Evolutionary conservation across 2,797 vertebrate genomes (phyloP).

Genomic region (Neosalanx taihuensis): DNA sequence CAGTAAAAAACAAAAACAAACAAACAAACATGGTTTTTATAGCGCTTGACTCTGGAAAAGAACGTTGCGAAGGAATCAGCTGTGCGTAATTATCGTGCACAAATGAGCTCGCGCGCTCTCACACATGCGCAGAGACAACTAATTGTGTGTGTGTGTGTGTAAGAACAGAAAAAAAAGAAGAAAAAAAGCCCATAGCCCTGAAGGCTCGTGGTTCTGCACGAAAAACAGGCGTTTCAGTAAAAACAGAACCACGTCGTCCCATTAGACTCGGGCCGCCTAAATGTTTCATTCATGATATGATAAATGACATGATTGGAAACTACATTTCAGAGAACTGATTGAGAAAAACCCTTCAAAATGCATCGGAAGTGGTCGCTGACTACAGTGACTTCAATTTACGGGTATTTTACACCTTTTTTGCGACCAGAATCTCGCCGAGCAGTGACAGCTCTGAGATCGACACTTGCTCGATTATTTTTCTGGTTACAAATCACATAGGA

Average conservation of each 20-base stretch:
- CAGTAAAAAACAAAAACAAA: too few relatives aligned
- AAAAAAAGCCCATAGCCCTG: not conserved
- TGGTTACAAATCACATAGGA: too few relatives aligned
- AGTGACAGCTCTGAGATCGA: too few relatives aligned
- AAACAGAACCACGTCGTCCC: not conserved
- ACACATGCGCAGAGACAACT: not conserved
- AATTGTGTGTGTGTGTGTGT: not conserved
- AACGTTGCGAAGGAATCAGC: not conserved
- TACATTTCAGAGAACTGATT: conserved; percentile 22
- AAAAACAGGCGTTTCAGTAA: not conserved
- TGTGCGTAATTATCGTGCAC: not conserved
- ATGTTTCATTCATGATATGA: not conserved
- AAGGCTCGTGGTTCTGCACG: not conserved
- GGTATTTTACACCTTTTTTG: too few relatives aligned
- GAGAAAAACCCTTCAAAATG: too few relatives aligned
- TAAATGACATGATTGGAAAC: not conserved
- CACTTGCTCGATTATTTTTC: too few relatives aligned
- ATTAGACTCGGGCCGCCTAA: too few relatives aligned
- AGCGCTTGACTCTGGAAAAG: not conserved
- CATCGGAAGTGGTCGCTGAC: too few relatives aligned
- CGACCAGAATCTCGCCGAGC: too few relatives aligned
- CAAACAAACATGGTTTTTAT: not conserved
- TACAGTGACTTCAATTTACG: too few relatives aligned
- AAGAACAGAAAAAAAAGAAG: not conserved
- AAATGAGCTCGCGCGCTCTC: not conserved